phyloP scores from a whole-genome alignment of 2,797 vertebrate genomes.

The Ctenopoma multispine region DNA sequence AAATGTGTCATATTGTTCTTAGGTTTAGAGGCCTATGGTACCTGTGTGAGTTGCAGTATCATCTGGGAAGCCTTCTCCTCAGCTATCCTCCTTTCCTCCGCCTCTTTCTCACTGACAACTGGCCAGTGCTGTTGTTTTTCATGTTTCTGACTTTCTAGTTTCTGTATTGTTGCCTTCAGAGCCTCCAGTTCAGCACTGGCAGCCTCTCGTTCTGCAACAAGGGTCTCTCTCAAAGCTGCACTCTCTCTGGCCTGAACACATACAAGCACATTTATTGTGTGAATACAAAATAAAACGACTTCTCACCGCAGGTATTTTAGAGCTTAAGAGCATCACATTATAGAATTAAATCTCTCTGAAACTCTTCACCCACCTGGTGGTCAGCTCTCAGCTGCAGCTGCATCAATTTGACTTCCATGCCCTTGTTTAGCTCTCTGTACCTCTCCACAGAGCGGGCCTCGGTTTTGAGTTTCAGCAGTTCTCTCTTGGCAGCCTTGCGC shows the following conservation, averaged over 20 bases:
- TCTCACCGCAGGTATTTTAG: neutral
- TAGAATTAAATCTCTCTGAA: neutral
- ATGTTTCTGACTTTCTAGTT: slow-evolving; percentile 60
- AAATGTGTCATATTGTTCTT: neutral
- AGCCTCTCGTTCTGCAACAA: slow-evolving; percentile 70
- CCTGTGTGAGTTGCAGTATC: slow-evolving; percentile 77
- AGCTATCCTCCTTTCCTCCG: slow-evolving; percentile 68
- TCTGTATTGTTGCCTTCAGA: slow-evolving; percentile 62
- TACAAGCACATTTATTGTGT: neutral
- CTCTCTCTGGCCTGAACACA: slow-evolving; percentile 79
- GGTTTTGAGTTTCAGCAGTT: slow-evolving; percentile 78
- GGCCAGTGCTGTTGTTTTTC: slow-evolving; percentile 52
- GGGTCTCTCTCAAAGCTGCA: slow-evolving; percentile 72
- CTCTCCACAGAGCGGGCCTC: slow-evolving; percentile 85
- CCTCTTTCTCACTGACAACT: slow-evolving; percentile 61
- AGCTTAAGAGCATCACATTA: neutral
- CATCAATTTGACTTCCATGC: slow-evolving; percentile 87
- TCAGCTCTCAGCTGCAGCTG: slow-evolving; percentile 86
- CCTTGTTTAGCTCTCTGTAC: slow-evolving; percentile 85
- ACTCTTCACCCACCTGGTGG: slow-evolving; percentile 74
- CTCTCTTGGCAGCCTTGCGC: slow-evolving; percentile 76
- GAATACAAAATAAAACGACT: neutral
- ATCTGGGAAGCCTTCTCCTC: slow-evolving; percentile 74
- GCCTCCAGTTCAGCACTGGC: slow-evolving; percentile 69
- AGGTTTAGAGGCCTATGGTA: slow-evolving; percentile 14